Base-by-base conservation (phyloP, 2,797 vertebrate species). In the Neosilurus mollespiculum region DNA sequence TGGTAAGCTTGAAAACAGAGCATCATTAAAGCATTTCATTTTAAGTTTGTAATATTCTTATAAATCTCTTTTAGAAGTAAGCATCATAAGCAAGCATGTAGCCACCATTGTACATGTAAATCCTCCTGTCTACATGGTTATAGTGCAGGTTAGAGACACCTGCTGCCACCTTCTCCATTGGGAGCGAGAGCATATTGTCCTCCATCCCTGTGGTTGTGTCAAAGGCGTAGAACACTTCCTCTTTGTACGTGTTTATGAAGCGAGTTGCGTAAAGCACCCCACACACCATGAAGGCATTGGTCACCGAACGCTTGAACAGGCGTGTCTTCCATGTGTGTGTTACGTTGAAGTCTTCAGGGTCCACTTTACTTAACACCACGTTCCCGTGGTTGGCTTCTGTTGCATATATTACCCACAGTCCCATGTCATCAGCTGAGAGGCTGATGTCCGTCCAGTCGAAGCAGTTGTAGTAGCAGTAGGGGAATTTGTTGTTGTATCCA, bases 161-260 rank as follows among this genome's bases (percentile, higher is more conserved):
- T 4, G 90, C 89, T 0, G 85, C 84, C 3, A 94, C 88, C 76
- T 94, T 94, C 87, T 94, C 90, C 83, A 94, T 80, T 0, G 83
- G 86, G 76, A 94, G 72, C 0, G 86, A 69, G 0, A 95, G 88
- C 0, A 84, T 78, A 89, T 92, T 92, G 88, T 92, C 91, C 80
- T 94, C 93, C 61, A 30, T 80, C 15, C 93, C 93, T 0, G 92
- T 92, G 1, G 81, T 86, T 0, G 93, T 93, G 89, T 95, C 91
- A 0, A 94, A 95, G 22, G 93, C 93, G 3, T 93, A 95, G 89
- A 94, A 94, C 37, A 95, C 91, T 88, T 94, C 94, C 64, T 95
- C 93, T 0, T 0, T 84, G 80, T 83, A 80, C 0, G 88, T 87
- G n/a, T 86, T 86, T 34, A 90, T 78, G 24, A 84, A 93, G 0